These are phyloP conservation scores for Strigamia crassipes DNA, from an alignment of 2,888 invertebrate species.

Conservation along the genomic window DNA sequence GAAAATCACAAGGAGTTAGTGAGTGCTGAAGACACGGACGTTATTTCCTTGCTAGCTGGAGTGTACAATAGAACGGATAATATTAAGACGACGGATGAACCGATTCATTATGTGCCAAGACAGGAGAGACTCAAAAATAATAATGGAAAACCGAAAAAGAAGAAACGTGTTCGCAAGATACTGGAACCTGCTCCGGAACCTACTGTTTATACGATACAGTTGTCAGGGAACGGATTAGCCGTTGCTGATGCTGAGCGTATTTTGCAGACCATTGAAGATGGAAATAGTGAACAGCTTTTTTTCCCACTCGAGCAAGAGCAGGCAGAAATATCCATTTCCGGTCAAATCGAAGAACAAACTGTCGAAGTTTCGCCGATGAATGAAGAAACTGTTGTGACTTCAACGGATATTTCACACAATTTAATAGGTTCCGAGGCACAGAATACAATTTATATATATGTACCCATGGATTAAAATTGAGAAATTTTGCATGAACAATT, in stretches of 20 bases:
- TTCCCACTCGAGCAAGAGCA: neutral
- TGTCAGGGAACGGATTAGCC: neutral
- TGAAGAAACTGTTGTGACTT: neutral
- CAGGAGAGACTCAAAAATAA: conserved; percentile 21
- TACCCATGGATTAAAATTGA: neutral
- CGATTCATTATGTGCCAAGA: conserved; percentile 43
- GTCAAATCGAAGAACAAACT: neutral
- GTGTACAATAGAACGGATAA: conserved; percentile 33
- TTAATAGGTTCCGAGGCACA: neutral
- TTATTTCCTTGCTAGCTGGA: conserved; percentile 41
- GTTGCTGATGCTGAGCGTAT: neutral
- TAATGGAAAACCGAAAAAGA: neutral
- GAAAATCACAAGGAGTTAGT: conserved; percentile 32
- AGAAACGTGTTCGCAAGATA: neutral
- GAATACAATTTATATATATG: neutral
- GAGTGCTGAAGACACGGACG: conserved; percentile 14
- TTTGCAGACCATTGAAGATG: neutral
- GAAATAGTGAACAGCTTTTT: neutral
- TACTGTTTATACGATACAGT: conserved; percentile 12
- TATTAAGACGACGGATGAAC: neutral
- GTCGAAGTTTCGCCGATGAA: neutral
- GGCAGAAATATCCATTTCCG: too few species aligned
- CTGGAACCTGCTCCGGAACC: neutral
- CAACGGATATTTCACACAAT: neutral
- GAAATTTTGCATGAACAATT: neutral